These are phyloP conservation scores for Intellagama lesueurii DNA, from an alignment of 2,797 vertebrate species.

Conservation along the genomic window DNA sequence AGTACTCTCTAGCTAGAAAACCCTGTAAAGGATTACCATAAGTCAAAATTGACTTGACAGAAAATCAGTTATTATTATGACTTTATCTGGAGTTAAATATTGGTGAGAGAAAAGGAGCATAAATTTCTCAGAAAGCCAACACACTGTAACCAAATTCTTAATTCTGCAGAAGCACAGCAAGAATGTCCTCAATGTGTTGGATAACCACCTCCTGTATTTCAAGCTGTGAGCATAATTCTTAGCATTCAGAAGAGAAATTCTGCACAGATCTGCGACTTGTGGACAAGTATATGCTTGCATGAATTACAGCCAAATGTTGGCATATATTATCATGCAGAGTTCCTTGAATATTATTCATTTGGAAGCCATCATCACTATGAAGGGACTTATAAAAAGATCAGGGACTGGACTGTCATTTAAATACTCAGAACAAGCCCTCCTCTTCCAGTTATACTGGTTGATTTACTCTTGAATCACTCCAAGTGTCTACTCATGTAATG, in stretches of 20 bases:
- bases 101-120: background rate
- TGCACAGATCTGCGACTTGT: constrained; percentile 53
- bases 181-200: constrained; percentile 42
- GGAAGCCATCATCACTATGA: constrained; percentile 1
- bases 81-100: constrained; percentile 27
- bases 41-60: no score
- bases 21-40: no score
- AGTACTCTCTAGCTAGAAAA: no score
- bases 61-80: no score
- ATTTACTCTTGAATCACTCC: background rate
- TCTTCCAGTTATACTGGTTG: background rate
- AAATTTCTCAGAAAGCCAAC: constrained; percentile 32
- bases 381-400: constrained; percentile 46
- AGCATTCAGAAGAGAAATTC: constrained; percentile 40
- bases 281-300: constrained; percentile 52
- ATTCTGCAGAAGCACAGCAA: constrained; percentile 30
- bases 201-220: constrained; percentile 57
- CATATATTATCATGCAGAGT: constrained; percentile 25
- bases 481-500: background rate
- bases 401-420: constrained; percentile 35
- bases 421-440: background rate
- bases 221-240: constrained; percentile 51
- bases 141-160: constrained; percentile 66
- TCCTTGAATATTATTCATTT: constrained; percentile 54
- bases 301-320: constrained; percentile 28